These are phyloP conservation scores for Bombus waltoni DNA, from an alignment of 1,140 invertebrate species.

Conservation along the genomic window DNA sequence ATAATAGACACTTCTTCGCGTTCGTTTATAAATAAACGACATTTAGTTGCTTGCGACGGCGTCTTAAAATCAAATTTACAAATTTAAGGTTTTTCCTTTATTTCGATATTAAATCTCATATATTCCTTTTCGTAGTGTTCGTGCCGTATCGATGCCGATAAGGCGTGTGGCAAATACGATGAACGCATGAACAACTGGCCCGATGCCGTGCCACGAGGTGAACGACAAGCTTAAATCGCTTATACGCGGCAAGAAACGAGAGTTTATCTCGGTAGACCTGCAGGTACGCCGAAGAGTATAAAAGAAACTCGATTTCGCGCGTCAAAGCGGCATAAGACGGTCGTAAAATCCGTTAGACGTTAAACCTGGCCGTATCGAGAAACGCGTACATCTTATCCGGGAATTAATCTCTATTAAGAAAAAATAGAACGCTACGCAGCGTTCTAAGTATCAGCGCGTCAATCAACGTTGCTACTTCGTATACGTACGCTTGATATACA, in stretches of 20 bases:
- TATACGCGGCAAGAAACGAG: no score
- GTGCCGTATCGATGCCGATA: not conserved
- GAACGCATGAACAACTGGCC: not conserved
- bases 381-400: no score
- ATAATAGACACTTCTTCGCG: no score
- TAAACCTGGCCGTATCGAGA: not conserved
- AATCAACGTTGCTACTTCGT: not conserved
- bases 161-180: not conserved
- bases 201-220: not conserved
- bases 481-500: not conserved
- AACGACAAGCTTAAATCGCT: not conserved
- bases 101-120: not conserved
- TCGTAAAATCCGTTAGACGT: not conserved
- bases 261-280: no score
- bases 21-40: no score
- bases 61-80: no score
- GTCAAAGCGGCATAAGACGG: not conserved
- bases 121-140: no score
- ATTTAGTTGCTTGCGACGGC: fast-evolving
- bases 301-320: not conserved
- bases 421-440: no score
- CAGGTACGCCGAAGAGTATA: no score
- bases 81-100: no score
- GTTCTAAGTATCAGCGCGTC: no score
- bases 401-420: no score